phyloP scores from a whole-genome alignment of 2,113 vertebrate species.

The Tragelaphus strepsiceros region DNA sequence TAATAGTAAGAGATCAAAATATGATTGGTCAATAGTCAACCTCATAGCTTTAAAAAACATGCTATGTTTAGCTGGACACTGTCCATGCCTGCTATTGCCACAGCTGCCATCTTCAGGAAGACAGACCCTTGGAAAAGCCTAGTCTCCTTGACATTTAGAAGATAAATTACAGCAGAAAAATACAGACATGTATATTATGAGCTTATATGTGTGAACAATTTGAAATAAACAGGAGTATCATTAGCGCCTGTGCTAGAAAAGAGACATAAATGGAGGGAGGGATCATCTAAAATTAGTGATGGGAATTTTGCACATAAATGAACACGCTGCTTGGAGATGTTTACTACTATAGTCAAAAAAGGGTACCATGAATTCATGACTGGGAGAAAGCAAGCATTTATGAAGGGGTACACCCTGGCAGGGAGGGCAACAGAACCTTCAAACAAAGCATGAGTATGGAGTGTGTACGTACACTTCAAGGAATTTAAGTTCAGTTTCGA shows the following conservation, averaged over 20 bases:
- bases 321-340: neutral
- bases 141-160: neutral
- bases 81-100: neutral
- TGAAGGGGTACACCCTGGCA: neutral
- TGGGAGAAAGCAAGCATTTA: neutral
- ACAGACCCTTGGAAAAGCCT: neutral
- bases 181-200: neutral
- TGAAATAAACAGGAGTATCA: neutral
- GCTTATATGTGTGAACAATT: neutral
- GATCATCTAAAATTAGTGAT: neutral
- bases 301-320: neutral
- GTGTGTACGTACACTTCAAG: neutral
- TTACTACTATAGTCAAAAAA: neutral
- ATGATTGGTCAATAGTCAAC: neutral
- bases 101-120: neutral
- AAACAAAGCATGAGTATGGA: neutral
- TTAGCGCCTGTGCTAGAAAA: neutral
- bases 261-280: neutral
- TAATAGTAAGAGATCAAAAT: neutral
- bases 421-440: neutral
- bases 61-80: neutral
- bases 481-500: neutral
- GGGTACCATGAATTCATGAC: neutral
- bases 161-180: neutral
- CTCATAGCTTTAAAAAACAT: neutral